Evolutionary conservation across 2,888 invertebrate species (phyloP), one percentile per base, ranked within the genome.

Genomic region (Phanerotoma sp.): DNA sequence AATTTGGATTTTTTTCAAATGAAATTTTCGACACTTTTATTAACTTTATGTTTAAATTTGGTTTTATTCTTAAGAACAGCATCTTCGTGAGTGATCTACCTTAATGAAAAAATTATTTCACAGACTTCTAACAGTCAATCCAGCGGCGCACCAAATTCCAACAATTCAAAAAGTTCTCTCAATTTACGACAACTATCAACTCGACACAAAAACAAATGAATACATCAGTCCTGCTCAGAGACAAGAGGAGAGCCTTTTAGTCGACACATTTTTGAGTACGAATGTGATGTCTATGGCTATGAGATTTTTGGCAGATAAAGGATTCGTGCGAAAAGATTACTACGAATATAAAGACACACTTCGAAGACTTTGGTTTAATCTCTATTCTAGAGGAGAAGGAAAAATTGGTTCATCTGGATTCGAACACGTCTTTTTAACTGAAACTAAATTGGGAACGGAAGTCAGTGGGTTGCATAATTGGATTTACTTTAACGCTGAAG

Each of bases 341-440:
- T 75, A 76, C 61, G 86, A 86, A 32, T 90, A 90, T 71, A 83
- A 85, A 59, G 87, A 88, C 66, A 81, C 84, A n/a, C 74, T 91
- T 9, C 85, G 87, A 69, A 83, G 84, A 59, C 75, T 91, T 10
- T 91, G 91, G 91, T 91, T 91, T 70, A 86, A 86, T 51, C 82
- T 91, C 64, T 96, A 93, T 73, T 87, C 93, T 0, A 82, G 94
- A 58, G 86, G 88, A 41, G 71, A 72, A 11, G 88, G 91, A 22
- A 84, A 84, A 71, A 84, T 90, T 18, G 90, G 94, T 56, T 94
- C 95, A 66, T 90, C 90, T 33, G 96, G 93, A 2, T 96, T 96
- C 72, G 96, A 96, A 76, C 96, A 96, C 70, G 86, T 94, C 18
- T 94, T 96, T 75, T 83, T 95, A 3, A 89, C 93, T 1, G 96